These are phyloP conservation scores for Myiagra hebetior DNA, from an alignment of 2,113 vertebrate genomes.

Conservation along the genomic window DNA sequence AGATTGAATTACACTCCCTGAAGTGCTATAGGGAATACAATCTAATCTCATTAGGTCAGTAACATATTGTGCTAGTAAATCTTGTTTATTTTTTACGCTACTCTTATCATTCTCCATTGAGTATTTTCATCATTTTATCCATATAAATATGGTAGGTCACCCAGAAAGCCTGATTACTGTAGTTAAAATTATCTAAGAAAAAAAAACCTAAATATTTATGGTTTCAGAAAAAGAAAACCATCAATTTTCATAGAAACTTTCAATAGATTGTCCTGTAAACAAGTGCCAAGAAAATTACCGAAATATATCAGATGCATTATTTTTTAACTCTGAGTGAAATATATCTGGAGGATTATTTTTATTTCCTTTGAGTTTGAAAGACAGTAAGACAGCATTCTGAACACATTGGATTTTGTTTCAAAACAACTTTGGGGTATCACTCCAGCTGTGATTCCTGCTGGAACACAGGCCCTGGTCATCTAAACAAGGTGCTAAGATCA, in stretches of 20 bases:
- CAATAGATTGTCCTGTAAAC: neutral
- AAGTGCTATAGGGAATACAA: constrained; percentile 42
- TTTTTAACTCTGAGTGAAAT: neutral
- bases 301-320: neutral
- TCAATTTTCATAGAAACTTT: neutral
- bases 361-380: neutral
- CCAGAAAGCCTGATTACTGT: constrained; percentile 48
- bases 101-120: constrained; percentile 45
- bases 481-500: neutral
- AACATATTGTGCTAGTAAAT: constrained; percentile 41
- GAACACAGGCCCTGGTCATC: neutral
- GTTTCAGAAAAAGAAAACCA: neutral
- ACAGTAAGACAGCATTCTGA: neutral
- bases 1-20: constrained; percentile 58
- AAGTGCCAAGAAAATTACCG: neutral
- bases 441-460: neutral
- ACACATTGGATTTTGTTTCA: neutral
- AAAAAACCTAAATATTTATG: neutral
- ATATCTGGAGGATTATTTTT: neutral
- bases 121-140: constrained; percentile 59
- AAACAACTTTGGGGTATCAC: neutral
- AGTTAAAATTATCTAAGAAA: constrained; percentile 58
- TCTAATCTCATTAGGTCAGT: constrained; percentile 62
- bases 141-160: constrained; percentile 46
- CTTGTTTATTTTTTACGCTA: constrained; percentile 48